Evolutionary conservation across 1,140 invertebrate genomes (phyloP).

Genomic region (Ditylenchus dipsaci): DNA sequence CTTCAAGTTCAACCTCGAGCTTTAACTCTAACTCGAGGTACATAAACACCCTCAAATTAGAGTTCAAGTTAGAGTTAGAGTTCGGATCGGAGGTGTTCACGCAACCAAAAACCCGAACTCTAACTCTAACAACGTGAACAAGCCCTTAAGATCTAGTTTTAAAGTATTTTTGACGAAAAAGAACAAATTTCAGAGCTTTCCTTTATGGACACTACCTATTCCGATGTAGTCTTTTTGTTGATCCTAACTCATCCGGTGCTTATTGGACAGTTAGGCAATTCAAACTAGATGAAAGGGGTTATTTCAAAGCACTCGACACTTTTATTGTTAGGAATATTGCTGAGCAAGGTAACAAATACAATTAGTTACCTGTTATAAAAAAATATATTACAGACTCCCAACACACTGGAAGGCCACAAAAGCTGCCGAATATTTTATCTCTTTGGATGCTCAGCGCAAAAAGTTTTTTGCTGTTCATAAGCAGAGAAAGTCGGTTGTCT

Average conservation of each 20-base stretch:
- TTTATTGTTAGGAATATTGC: conserved; percentile 38
- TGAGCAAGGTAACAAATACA: conserved; percentile 8
- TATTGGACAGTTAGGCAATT: conserved; percentile 32
- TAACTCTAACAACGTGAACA: too few relatives aligned
- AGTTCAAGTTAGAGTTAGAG: too few relatives aligned
- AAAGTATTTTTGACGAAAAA: not conserved
- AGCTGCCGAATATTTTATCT: conserved; percentile 13
- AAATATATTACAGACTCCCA: conserved; percentile 1
- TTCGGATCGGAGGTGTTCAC: too few relatives aligned
- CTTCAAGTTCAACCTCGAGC: too few relatives aligned
- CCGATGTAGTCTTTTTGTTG: conserved; percentile 34
- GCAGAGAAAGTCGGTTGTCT: conserved; percentile 6
- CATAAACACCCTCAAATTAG: too few relatives aligned
- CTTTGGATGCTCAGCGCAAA: conserved; percentile 19
- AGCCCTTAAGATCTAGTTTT: too few relatives aligned
- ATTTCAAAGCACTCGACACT: conserved; percentile 32
- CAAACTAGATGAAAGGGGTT: conserved; percentile 27
- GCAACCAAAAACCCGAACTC: too few relatives aligned
- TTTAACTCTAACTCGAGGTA: too few relatives aligned
- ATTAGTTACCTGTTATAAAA: not conserved
- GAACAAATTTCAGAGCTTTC: conserved; percentile 21
- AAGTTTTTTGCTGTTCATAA: conserved; percentile 19
- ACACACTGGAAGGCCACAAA: not conserved
- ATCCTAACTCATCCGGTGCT: conserved; percentile 32
- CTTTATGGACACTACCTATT: conserved; percentile 36